Base-by-base conservation (phyloP, 2,888 invertebrate genomes). In the Escarpia spicata region DNA sequence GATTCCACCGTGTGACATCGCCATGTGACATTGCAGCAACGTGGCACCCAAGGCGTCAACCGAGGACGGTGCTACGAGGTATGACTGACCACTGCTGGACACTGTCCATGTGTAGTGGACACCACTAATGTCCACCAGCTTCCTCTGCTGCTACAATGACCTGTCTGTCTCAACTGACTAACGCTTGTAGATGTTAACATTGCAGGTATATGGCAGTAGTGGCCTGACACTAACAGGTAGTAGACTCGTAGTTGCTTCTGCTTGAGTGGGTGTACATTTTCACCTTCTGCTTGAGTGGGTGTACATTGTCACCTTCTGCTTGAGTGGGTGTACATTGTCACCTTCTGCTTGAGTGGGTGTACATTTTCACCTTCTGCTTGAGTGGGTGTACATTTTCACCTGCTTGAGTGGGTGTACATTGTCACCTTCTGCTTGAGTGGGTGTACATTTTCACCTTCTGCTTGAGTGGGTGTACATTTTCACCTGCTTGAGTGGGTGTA, bases 31-130 rank as follows among this genome's bases (percentile, higher is more conserved):
- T 75, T 75, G 75, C 75, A 75, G 75, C 75, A 15, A 75, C 75
- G 4, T 75, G 75, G 75, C 75, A 75, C 75, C 75, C 75, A 15
- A 75, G 75, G 26, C 75, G 75, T 26, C 75, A 26, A 75, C 75
- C 75, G n/a, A 75, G 75, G 75, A 75, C 75, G 19, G 75, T 75
- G 75, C 75, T 75, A 75, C 75, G 75, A 75, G 75, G 75, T 75
- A 75, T 75, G 75, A 75, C 75, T 75, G 75, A 75, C 75, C 75
- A 75, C 75, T 75, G 75, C 26, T n/a, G 75, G 75, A 75, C 75
- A 75, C 75, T 75, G 75, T 75, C 75, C 75, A 75, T 26, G n/a
- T 75, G 75, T 26, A 75, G 75, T 75, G 75, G 75, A 75, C 75
- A 26, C 75, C 26, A 75, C 75, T 75, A 75, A 26, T 75, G 75